Evolutionary conservation across 2,797 vertebrate species (phyloP).

Genomic region (Synaphobranchus kaupii): DNA sequence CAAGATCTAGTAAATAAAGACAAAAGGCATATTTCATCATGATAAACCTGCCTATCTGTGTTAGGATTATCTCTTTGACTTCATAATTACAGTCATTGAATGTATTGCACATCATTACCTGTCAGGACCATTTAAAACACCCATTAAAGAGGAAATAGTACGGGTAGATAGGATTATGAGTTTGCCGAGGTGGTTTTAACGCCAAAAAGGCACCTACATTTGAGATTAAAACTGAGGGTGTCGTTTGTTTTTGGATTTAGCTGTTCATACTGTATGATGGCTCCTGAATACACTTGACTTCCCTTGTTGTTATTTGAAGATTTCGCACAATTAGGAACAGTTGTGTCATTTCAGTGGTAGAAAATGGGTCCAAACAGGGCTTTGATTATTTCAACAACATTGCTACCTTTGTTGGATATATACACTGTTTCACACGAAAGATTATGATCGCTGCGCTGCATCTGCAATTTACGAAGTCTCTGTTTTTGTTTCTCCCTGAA

Average conservation of each 20-base stretch:
- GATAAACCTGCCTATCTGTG: conserved; percentile 25
- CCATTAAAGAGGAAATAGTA: conserved; percentile 36
- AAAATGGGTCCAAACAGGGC: neutral
- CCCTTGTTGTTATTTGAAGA: neutral
- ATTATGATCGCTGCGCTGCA: neutral
- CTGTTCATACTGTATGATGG: conserved; percentile 12
- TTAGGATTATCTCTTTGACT: conserved; percentile 2
- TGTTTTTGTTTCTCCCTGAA: neutral
- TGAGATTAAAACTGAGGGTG: conserved; percentile 26
- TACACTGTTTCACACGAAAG: neutral
- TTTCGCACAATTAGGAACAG: conserved; percentile 2
- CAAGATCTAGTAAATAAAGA: conserved; percentile 21
- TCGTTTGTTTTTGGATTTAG: conserved; percentile 18
- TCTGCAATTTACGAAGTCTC: neutral
- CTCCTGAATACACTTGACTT: neutral
- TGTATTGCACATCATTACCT: conserved; percentile 38
- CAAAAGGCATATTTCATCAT: neutral
- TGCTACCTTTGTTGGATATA: neutral
- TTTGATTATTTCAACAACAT: neutral
- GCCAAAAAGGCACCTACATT: conserved; percentile 30
- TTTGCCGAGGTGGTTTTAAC: conserved; percentile 46
- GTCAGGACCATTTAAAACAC: conserved; percentile 41
- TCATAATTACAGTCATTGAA: conserved; percentile 43
- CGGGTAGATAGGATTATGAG: conserved; percentile 30
- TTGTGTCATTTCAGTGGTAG: conserved; percentile 21